phyloP scores from a whole-genome alignment of 2,113 vertebrate genomes.

The Hippocampus comes region DNA sequence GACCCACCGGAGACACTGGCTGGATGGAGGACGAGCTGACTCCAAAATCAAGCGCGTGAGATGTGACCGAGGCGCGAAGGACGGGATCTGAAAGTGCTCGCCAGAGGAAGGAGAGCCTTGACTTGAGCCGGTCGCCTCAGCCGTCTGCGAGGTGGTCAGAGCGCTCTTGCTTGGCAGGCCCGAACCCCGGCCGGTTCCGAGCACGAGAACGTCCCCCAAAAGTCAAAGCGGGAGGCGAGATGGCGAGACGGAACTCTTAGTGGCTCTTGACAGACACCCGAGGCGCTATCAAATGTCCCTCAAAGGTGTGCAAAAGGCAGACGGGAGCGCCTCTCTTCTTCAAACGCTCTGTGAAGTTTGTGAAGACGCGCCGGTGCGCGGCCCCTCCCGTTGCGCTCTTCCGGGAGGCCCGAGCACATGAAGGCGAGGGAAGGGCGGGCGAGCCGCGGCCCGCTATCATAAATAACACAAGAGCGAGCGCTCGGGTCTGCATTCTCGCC shows the following conservation, averaged over 20 bases:
- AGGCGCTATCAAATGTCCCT: conserved; percentile 68
- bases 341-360: conserved; percentile 52
- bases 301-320: conserved; percentile 65
- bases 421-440: conserved; percentile 36
- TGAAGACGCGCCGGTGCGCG: conserved; percentile 54
- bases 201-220: conserved; percentile 33
- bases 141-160: conserved; percentile 11
- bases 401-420: conserved; percentile 40
- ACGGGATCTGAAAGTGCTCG: too few species aligned
- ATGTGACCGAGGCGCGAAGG: too few species aligned
- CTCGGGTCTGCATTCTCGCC: conserved; percentile 48
- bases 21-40: too few species aligned
- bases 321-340: conserved; percentile 60
- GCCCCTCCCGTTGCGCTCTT: conserved; percentile 1
- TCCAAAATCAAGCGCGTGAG: too few species aligned
- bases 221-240: conserved; percentile 50
- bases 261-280: conserved; percentile 69
- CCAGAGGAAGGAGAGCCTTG: too few species aligned
- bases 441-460: conserved; percentile 71
- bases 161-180: conserved; percentile 42
- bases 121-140: too few species aligned
- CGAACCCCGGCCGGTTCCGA: conserved; percentile 47
- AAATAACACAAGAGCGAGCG: conserved; percentile 74
- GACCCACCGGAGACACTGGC: too few species aligned
- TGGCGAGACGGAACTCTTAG: conserved; percentile 68